Percentiles rank a stretch among this genome's conserved stretches.
Conservation (phyloP, 2,888 invertebrate genomes). For the Scrobipalpa costella region DNA sequence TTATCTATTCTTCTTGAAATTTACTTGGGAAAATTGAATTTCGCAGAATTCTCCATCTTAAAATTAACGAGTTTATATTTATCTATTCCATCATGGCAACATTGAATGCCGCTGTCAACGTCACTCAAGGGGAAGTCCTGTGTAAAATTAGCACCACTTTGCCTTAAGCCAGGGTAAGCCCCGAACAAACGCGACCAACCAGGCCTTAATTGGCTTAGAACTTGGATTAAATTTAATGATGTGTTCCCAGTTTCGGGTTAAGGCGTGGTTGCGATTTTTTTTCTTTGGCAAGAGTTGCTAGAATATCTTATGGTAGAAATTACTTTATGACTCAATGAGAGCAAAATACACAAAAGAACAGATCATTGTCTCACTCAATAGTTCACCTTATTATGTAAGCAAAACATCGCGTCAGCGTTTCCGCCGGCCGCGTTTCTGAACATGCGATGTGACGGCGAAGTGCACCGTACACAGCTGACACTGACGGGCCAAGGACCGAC, state of each 20-base stretch:
- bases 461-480: too few relatives aligned
- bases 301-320: too few relatives aligned
- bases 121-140: constrained; percentile 40
- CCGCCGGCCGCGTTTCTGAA: too few relatives aligned
- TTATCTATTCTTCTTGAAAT: constrained; percentile 1
- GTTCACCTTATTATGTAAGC: too few relatives aligned
- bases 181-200: constrained; percentile 52
- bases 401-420: too few relatives aligned
- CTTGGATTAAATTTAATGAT: constrained; percentile 72
- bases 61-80: constrained; percentile 10
- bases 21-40: not conserved
- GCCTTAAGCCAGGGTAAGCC: constrained; percentile 65
- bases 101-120: constrained; percentile 23
- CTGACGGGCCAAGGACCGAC: too few relatives aligned
- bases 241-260: constrained; percentile 45
- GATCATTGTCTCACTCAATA: too few relatives aligned
- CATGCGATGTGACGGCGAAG: too few relatives aligned
- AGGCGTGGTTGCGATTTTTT: too few relatives aligned
- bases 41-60: not conserved
- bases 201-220: constrained; percentile 64
- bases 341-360: too few relatives aligned
- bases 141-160: constrained; percentile 65
- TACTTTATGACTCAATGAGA: too few relatives aligned
- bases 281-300: too few relatives aligned
- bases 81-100: not conserved